Conservation (phyloP, 1,140 invertebrate genomes). For the Drosophila simulans region DNA sequence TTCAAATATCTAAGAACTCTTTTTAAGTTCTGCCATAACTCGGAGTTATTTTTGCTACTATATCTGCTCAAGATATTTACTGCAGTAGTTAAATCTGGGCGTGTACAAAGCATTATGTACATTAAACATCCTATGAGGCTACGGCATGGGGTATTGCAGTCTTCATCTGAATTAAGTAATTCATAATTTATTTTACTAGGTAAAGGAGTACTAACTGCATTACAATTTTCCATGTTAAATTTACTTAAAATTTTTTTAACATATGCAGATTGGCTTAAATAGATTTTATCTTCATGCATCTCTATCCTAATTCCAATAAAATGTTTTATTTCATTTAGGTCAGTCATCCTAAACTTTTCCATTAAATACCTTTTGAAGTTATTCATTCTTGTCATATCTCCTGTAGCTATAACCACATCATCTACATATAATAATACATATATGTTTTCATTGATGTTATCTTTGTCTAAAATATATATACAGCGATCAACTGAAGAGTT, state of each 20-base stretch:
- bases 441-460: slow-evolving; percentile 2
- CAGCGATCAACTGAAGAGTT: background rate
- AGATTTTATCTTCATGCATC: background rate
- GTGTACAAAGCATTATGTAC: too few species aligned
- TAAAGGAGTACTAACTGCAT: too few species aligned
- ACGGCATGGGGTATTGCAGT: too few species aligned
- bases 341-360: slow-evolving; percentile 1
- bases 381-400: background rate
- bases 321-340: background rate
- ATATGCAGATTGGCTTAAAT: too few species aligned
- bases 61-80: too few species aligned
- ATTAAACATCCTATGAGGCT: too few species aligned
- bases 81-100: too few species aligned
- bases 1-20: background rate
- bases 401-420: background rate
- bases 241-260: too few species aligned
- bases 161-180: too few species aligned
- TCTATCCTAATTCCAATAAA: slow-evolving; percentile 2
- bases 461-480: slow-evolving; percentile 3
- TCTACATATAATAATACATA: background rate
- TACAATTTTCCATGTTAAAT: too few species aligned
- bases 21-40: background rate
- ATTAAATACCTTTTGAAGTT: background rate
- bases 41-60: background rate
- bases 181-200: too few species aligned